phyloP scores from a whole-genome alignment of 2,797 vertebrate genomes.

The Sebastes oblongus region DNA sequence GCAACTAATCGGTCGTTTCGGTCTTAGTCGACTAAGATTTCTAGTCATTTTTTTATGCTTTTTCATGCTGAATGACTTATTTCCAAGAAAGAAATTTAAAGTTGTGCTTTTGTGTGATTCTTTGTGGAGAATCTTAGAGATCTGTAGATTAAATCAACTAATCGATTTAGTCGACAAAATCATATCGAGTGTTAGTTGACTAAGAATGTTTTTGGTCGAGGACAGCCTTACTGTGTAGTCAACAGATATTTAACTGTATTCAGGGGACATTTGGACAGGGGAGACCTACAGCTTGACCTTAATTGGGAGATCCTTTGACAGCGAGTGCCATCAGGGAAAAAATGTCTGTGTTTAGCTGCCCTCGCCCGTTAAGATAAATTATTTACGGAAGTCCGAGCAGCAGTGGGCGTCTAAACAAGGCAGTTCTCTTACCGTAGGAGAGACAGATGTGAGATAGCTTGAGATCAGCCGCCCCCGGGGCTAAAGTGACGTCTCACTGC shows the following conservation, averaged over 20 bases:
- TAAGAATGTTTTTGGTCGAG: too few relatives aligned
- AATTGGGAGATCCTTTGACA: not conserved
- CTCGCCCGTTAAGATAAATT: constrained; percentile 58
- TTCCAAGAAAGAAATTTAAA: too few relatives aligned
- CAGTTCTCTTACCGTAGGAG: constrained; percentile 6
- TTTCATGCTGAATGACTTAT: too few relatives aligned
- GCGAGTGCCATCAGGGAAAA: constrained; percentile 5
- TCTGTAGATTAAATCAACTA: too few relatives aligned
- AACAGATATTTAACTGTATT: not conserved
- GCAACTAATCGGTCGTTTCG: too few relatives aligned
- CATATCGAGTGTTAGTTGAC: too few relatives aligned
- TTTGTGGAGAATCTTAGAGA: too few relatives aligned
- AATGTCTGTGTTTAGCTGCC: constrained; percentile 54
- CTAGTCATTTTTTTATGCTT: too few relatives aligned
- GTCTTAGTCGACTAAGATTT: too few relatives aligned
- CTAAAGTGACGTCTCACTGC: not conserved
- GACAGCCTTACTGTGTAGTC: not conserved
- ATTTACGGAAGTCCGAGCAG: constrained; percentile 62
- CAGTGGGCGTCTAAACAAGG: constrained; percentile 46
- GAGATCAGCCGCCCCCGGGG: not conserved
- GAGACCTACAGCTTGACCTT: not conserved
- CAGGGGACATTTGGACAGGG: not conserved
- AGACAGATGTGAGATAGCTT: constrained; percentile 45
- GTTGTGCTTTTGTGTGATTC: too few relatives aligned
- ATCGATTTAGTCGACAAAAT: too few relatives aligned